Percentiles rank a stretch among this genome's conserved stretches.
phyloP scores from a whole-genome alignment of 2,797 vertebrate genomes.

The Gymnoscopelus braueri region DNA sequence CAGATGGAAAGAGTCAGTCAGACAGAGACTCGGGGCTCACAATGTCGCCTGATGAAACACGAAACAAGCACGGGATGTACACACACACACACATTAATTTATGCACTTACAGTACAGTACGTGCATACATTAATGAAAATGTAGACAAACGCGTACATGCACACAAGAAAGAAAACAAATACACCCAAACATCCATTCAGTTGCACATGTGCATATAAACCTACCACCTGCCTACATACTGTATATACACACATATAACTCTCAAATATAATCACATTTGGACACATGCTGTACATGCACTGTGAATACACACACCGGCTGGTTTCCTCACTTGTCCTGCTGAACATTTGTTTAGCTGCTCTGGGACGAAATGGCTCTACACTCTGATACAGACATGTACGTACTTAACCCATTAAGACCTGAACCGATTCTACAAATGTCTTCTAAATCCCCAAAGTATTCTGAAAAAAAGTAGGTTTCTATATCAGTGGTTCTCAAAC shows the following conservation, averaged over 20 bases:
- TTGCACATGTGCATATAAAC: too few species aligned
- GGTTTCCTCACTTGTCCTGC: constrained; percentile 43
- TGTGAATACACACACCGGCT: not conserved
- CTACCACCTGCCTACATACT: too few species aligned
- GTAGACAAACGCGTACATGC: constrained; percentile 30
- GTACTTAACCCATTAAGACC: not conserved
- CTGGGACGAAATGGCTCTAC: constrained; percentile 12
- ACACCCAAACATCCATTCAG: too few species aligned
- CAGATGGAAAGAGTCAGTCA: constrained; percentile 74
- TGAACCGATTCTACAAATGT: too few species aligned
- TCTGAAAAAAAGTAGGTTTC: too few species aligned
- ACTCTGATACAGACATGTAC: not conserved
- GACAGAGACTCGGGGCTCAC: constrained; percentile 43
- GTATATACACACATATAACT: too few species aligned
- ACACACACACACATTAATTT: constrained; percentile 6
- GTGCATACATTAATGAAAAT: too few species aligned
- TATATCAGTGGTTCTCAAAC: too few species aligned
- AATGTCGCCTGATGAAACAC: constrained; percentile 53
- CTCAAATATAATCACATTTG: too few species aligned
- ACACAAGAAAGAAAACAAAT: not conserved
- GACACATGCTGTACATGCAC: too few species aligned
- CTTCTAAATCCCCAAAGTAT: too few species aligned
- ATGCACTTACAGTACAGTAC: constrained; percentile 9
- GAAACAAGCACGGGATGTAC: not conserved
- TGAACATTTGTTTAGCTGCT: constrained; percentile 50